A percentile compares a stretch with the other conserved stretches of the same genome.
Evolutionary conservation across 2,797 vertebrate species (phyloP).

Genomic region (Pantherophis alleghaniensis): DNA sequence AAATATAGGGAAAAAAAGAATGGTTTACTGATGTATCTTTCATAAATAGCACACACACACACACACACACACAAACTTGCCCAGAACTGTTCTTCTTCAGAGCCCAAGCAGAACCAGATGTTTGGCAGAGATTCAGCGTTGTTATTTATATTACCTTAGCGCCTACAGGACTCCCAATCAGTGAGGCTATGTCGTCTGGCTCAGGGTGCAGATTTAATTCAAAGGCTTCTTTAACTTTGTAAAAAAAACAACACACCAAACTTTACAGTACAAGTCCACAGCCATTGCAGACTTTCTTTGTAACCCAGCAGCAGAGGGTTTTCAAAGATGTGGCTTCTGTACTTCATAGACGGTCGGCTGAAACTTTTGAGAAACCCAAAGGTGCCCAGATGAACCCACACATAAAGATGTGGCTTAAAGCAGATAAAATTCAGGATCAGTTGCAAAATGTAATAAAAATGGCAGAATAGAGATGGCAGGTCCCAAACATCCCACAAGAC

Average conservation of each 20-base stretch:
- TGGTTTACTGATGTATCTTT: neutral
- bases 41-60: neutral
- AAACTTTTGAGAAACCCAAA: slow-evolving; percentile 8
- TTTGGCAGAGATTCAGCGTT: slow-evolving; percentile 12
- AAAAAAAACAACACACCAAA: neutral
- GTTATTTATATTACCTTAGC: slow-evolving; percentile 18
- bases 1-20: slow-evolving; percentile 5
- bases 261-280: neutral
- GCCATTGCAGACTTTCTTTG: neutral
- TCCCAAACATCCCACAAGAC: neutral
- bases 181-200: neutral
- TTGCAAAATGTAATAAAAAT: slow-evolving; percentile 25
- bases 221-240: neutral
- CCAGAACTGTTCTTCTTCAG: neutral
- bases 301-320: neutral
- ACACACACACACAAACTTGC: no score
- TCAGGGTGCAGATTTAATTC: neutral
- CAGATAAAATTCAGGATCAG: slow-evolving; percentile 28
- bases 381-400: neutral
- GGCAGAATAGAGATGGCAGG: neutral
- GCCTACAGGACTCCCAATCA: slow-evolving; percentile 28
- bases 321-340: slow-evolving; percentile 17
- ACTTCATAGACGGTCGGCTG: slow-evolving; percentile 13
- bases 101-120: neutral
- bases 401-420: slow-evolving; percentile 7